Evolutionary conservation across 2,797 vertebrate species (phyloP).

Genomic region (Tapirus indicus): DNA sequence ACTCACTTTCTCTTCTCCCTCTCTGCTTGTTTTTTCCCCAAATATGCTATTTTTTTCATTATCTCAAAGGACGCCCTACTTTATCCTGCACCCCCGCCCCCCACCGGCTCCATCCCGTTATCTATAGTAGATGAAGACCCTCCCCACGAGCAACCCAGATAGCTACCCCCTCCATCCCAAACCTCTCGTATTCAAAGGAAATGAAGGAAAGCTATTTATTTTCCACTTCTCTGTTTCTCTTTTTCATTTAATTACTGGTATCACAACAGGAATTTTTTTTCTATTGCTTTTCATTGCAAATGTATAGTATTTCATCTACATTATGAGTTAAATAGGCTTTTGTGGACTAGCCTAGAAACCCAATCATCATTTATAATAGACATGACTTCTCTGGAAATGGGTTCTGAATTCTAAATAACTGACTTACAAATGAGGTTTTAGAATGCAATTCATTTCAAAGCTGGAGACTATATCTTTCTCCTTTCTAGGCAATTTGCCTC

Average conservation of each 20-base stretch:
- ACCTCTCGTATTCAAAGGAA: conserved; percentile 16
- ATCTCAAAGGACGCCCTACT: not conserved
- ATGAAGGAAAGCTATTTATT: conserved; percentile 69
- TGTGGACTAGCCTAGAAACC: conserved; percentile 71
- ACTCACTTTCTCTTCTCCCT: not conserved
- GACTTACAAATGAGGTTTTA: conserved; percentile 67
- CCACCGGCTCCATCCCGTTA: not conserved
- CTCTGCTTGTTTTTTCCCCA: not conserved
- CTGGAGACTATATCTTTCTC: not conserved
- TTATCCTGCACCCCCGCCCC: not conserved
- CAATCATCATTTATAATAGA: conserved; percentile 75
- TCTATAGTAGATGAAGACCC: not conserved
- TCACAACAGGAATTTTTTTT: conserved; percentile 58
- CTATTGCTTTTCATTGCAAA: conserved; percentile 74
- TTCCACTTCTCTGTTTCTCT: conserved; percentile 56
- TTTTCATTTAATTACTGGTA: conserved; percentile 77
- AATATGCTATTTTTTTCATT: not conserved
- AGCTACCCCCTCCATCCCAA: not conserved
- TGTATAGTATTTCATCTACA: conserved; percentile 70
- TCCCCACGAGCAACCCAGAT: not conserved
- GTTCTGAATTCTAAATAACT: conserved; percentile 75
- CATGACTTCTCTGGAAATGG: conserved; percentile 72
- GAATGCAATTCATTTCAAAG: conserved; percentile 50
- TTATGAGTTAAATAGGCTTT: conserved; percentile 77
- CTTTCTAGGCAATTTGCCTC: conserved; percentile 6